These are phyloP conservation scores for Merops nubicus DNA, from an alignment of 2,113 vertebrate genomes.

Conservation along the genomic window DNA sequence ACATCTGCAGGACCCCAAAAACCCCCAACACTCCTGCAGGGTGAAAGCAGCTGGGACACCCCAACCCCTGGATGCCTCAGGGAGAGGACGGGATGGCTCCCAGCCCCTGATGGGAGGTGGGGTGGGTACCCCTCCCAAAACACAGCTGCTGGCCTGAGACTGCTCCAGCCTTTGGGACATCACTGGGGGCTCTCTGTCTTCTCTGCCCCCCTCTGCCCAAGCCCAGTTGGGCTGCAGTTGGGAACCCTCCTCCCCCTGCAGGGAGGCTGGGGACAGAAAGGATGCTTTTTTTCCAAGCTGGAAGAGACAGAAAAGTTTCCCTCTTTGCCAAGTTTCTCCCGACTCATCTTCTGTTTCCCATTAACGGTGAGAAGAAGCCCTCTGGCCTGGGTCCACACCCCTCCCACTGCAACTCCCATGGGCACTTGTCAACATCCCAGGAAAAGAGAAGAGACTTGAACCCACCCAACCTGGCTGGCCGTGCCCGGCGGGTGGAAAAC, in stretches of 20 bases:
- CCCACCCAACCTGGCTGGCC: background rate
- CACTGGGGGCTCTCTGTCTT: background rate
- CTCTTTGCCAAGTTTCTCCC: conserved; percentile 40
- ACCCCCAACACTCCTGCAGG: accelerated
- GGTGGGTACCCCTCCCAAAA: background rate
- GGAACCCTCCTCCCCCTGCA: background rate
- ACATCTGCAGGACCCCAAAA: background rate
- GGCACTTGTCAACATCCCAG: conserved; percentile 24
- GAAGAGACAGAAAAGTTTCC: conserved; percentile 39
- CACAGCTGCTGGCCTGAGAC: background rate
- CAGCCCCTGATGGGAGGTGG: accelerated
- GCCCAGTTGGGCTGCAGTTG: background rate
- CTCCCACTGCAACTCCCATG: background rate
- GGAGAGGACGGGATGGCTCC: background rate
- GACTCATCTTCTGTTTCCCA: conserved; percentile 55
- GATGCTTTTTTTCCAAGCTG: conserved; percentile 31
- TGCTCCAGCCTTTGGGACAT: background rate
- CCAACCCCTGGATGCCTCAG: background rate
- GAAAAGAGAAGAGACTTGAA: background rate
- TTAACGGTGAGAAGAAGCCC: background rate
- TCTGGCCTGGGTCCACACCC: background rate
- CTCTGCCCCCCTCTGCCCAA: background rate
- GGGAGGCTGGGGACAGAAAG: background rate
- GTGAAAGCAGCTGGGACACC: background rate
- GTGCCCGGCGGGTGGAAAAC: background rate